These are phyloP conservation scores for Varanus komodoensis DNA, from an alignment of 2,113 vertebrate genomes.

Conservation along the genomic window DNA sequence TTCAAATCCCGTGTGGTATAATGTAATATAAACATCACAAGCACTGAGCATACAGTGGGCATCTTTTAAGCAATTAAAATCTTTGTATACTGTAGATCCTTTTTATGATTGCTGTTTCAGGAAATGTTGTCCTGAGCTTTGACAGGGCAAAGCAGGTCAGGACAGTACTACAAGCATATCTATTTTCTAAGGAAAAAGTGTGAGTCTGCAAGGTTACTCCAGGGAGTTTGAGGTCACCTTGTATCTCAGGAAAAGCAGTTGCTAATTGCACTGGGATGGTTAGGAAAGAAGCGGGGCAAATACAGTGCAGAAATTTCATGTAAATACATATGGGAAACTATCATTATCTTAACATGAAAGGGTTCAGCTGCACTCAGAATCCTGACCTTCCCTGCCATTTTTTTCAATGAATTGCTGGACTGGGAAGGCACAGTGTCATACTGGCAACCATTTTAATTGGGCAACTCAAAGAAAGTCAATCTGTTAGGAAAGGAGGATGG, in stretches of 20 bases:
- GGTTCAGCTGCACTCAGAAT: background rate
- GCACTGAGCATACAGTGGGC: background rate
- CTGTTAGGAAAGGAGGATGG: background rate
- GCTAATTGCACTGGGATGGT: background rate
- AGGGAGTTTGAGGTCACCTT: background rate
- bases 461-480: background rate
- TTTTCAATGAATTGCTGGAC: background rate
- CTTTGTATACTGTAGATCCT: background rate
- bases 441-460: background rate
- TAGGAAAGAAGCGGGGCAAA: background rate
- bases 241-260: background rate
- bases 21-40: background rate
- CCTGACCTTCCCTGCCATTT: background rate
- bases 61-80: background rate
- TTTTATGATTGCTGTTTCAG: background rate
- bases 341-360: no score
- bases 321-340: no score
- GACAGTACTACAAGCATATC: constrained; percentile 14
- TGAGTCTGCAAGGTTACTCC: rapidly evolving
- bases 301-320: background rate
- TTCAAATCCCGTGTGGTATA: no score
- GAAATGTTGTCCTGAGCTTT: background rate
- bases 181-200: background rate
- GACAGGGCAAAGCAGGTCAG: background rate
- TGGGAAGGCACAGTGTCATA: background rate